Evolutionary conservation across 1,140 invertebrate genomes (phyloP).

Genomic region (Bombus superbus): DNA sequence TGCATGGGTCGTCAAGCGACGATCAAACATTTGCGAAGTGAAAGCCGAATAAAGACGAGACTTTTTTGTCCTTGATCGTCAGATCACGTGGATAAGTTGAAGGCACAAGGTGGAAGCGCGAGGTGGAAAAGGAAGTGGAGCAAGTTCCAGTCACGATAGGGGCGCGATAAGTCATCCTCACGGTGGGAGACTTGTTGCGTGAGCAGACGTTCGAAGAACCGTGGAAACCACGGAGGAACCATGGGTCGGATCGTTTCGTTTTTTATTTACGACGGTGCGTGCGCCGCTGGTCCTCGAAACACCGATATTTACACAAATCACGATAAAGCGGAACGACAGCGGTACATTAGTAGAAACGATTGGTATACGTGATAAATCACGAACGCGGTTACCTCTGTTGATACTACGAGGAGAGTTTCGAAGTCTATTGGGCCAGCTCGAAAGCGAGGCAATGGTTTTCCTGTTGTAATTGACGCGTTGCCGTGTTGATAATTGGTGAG

Average conservation of each 20-base stretch:
- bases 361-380: slow-evolving; percentile 26
- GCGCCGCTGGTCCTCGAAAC: neutral
- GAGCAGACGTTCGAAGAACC: slow-evolving; percentile 46
- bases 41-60: neutral
- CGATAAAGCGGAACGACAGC: slow-evolving; percentile 10
- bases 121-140: slow-evolving; percentile 25
- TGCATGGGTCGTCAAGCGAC: neutral
- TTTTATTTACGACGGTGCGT: slow-evolving; percentile 42
- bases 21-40: neutral
- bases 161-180: slow-evolving; percentile 63
- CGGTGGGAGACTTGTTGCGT: slow-evolving; percentile 64
- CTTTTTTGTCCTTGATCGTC: neutral
- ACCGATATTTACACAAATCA: slow-evolving; percentile 37
- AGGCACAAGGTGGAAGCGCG: neutral
- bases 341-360: slow-evolving; percentile 34
- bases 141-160: slow-evolving; percentile 46
- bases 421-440: neutral
- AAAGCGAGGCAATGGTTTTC: neutral
- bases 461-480: neutral
- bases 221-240: slow-evolving; percentile 21
- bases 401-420: slow-evolving; percentile 1
- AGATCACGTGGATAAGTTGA: neutral
- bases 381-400: neutral
- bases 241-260: slow-evolving; percentile 9
- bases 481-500: too few relatives aligned